Evolutionary conservation across 2,888 invertebrate species (phyloP), one percentile per base, ranked within the genome.

Genomic region (Unio pictorum): DNA sequence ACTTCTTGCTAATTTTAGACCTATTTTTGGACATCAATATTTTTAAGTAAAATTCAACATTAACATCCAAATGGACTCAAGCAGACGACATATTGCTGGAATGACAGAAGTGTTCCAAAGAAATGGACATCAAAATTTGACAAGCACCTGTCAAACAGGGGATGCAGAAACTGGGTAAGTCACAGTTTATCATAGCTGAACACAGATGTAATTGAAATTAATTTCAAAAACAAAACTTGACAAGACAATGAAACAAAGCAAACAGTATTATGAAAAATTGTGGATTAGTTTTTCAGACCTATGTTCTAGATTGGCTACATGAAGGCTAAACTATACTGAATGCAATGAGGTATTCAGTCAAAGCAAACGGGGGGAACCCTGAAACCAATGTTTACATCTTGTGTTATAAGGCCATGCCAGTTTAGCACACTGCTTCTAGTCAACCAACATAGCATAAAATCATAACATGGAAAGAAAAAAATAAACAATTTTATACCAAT

Each of bases 331-430:
- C 15, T 45, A 45, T 45, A 45, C 15, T 45, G 45, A 45, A 45
- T 45, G 77, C 77, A 75, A 75, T 77, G 75, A 75, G 75, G 71
- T 75, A 74, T 61, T 77, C 77, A 77, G 75, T 77, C 77, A 75
- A 73, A 77, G 77, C 77, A 77, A 77, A 77, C 75, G 75, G 72
- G 75, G 72, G 77, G 69, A 76, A 70, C 77, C 77, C 77, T 66
- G 75, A 77, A 77, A 77, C 77, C 77, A 77, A 62, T 75, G 70
- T 66, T 77, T 45, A 45, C 15, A 68, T 77, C 69, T 75, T 73
- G 74, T 75, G 77, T 77, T 77, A 77, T 77, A 77, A 77, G 77
- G 77, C 77, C 77, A 77, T 77, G 77, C 77, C 77, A 77, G 77
- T 77, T 77, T 77, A 77, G 77, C 77, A 77, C 77, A 77, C 77